Evolutionary conservation across 2,113 vertebrate genomes (phyloP).

Genomic region (Petrocephalus zakoni): DNA sequence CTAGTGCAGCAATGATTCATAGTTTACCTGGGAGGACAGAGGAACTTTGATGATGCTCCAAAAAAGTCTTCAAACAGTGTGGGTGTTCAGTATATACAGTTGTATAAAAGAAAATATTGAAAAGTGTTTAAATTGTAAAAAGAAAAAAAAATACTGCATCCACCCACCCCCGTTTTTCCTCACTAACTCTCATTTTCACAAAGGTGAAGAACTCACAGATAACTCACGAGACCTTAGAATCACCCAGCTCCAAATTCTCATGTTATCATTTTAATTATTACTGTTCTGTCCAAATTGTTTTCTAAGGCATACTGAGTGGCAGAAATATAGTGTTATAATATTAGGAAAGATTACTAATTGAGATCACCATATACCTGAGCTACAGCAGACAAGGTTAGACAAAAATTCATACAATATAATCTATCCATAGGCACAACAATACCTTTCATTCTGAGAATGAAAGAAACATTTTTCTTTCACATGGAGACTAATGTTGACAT

Average conservation of each 20-base stretch:
- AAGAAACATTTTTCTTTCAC: neutral
- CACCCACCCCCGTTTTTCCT: neutral
- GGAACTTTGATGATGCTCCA: neutral
- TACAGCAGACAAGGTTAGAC: no score
- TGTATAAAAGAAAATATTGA: neutral
- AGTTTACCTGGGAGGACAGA: neutral
- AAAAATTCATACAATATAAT: neutral
- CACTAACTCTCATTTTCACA: neutral
- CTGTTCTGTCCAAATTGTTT: neutral
- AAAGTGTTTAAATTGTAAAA: neutral
- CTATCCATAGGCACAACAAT: neutral
- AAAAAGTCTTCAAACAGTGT: neutral
- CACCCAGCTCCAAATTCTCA: neutral
- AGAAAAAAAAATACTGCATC: neutral
- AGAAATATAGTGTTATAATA: neutral
- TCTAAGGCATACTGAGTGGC: neutral
- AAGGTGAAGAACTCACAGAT: neutral
- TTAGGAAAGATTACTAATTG: neutral
- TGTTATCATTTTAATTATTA: neutral
- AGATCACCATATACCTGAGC: neutral
- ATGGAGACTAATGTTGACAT: neutral
- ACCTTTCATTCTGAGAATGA: neutral
- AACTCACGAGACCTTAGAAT: neutral
- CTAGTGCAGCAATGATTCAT: neutral
- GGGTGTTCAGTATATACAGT: neutral